Evolutionary conservation across 2,797 vertebrate species (phyloP), one percentile per base, ranked within the genome.

Genomic region (Synanceia verrucosa): DNA sequence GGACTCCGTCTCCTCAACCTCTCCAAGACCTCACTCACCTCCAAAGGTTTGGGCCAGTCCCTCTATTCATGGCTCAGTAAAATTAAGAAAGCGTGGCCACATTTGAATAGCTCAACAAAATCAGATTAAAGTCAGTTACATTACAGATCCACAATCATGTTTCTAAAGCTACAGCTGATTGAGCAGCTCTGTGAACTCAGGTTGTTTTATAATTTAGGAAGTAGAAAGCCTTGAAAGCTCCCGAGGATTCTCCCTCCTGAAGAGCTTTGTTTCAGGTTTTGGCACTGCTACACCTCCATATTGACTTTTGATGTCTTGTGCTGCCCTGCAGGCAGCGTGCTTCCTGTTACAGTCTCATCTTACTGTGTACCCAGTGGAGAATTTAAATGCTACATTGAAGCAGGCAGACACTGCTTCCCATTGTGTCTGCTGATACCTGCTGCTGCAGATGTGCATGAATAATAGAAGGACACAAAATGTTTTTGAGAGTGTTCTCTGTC

Each of bases 1-100:
- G 96, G 96, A 41, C 94, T 97, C 55, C 95, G 94, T 79, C 94
- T 95, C 73, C 95, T 97, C 77, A 97, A 96, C 91, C 94, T 97
- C 88, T 95, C 96, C 85, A 97, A 96, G 93, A 97, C 96, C 43
- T 95, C 85, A 58, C 97, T 83, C 95, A 96, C 93, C 86, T 97
- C 93, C 87, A 96, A 93, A 96, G 96, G 96, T 97, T 88, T 60
- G 85, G 19, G 8, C 21, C 23, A 6, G 1, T 28, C 12, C 0
- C 7, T 16, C 24, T 9, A n/a, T 56, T 3, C 46, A 9, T 29
- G 13, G 8, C 16, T 63, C 29, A 61, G 2, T 18, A 4, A 55
- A 43, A 13, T 39, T 21, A 28, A 14, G 13, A 28, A 36, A 51
- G 28, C 47, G 31, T 51, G 12, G 61, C 1, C 4, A 10, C 11